Evolutionary conservation across 1,140 invertebrate genomes (phyloP).

Genomic region (Stegodyphus mimosarum): DNA sequence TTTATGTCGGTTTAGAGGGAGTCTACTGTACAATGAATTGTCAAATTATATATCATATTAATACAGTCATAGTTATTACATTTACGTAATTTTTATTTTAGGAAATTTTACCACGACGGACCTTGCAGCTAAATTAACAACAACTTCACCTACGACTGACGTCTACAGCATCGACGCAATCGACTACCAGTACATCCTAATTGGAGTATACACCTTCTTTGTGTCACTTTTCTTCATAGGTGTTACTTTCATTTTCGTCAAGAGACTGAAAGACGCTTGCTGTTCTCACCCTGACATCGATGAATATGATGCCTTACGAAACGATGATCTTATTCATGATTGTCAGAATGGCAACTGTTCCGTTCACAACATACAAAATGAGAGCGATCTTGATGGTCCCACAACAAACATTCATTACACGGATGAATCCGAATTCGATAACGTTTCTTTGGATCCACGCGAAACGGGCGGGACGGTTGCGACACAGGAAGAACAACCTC

Average conservation of each 20-base stretch:
- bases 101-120: too few species aligned
- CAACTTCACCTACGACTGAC: too few species aligned
- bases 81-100: too few species aligned
- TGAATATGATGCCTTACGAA: not conserved
- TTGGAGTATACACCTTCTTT: slow-evolving; percentile 7
- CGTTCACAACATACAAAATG: too few species aligned
- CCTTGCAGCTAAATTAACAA: too few species aligned
- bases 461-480: not conserved
- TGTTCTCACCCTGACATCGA: not conserved
- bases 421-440: not conserved
- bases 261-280: not conserved
- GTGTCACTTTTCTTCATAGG: not conserved
- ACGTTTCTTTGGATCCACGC: slow-evolving; percentile 10
- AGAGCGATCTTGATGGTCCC: too few species aligned
- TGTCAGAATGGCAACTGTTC: too few species aligned
- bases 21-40: too few species aligned
- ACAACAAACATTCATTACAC: too few species aligned
- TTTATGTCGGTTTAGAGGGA: too few species aligned
- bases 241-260: not conserved
- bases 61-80: too few species aligned
- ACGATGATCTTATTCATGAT: not conserved
- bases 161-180: not conserved
- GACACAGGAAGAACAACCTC: not conserved
- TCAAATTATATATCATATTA: too few species aligned
- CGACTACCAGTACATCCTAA: slow-evolving; percentile 4